Base-by-base conservation (phyloP, 2,113 vertebrate species). In the Bagarius yarrelli region DNA sequence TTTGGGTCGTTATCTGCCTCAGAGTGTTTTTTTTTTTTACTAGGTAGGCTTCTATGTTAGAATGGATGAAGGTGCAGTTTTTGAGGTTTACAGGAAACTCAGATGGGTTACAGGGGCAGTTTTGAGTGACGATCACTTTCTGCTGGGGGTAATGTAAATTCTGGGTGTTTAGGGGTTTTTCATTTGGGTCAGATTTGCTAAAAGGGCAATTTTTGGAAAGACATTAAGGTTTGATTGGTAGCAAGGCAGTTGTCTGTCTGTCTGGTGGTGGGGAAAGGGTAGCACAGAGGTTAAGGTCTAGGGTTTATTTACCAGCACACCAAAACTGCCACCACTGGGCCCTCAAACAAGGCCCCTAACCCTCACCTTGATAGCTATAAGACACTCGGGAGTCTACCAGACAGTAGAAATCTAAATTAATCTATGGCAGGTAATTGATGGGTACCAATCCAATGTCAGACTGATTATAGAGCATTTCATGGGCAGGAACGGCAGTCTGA, bases 41-140 rank as follows among this genome's bases (percentile, higher is more conserved):
- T 40, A 40, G 8, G 3, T 40, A n/a, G n/a, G n/a, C n/a, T n/a
- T n/a, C n/a, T n/a, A 1, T 0, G 30, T 64, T 2, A 1, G 15
- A 64, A 19, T 64, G 32, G 61, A 19, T 34, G 32, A 14, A 19
- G 27, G 4, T 23, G n/a, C 57, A 59, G n/a, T 59, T 59, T 25
- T 25, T 2, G 14, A 25, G 36, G 3, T 40, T n/a, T n/a, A n/a
- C 2, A 25, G 57, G 8, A n/a, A 59, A 4, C n/a, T 64, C 30
- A 18, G 27, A 63, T 5, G 30, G 27, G 27, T 63, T 61, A 57
- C 14, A 6, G 15, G 3, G 57, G 57, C 57, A 8, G 30, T 32
- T 27, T 19, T 18, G 27, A 15, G 14, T 1, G 5, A 1, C 0
- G 1, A 63, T 1, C 2, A 2, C 1, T 1, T 5, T 63, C 14